phyloP scores from a whole-genome alignment of 2,797 vertebrate species.

The Enteromius radiatus region DNA sequence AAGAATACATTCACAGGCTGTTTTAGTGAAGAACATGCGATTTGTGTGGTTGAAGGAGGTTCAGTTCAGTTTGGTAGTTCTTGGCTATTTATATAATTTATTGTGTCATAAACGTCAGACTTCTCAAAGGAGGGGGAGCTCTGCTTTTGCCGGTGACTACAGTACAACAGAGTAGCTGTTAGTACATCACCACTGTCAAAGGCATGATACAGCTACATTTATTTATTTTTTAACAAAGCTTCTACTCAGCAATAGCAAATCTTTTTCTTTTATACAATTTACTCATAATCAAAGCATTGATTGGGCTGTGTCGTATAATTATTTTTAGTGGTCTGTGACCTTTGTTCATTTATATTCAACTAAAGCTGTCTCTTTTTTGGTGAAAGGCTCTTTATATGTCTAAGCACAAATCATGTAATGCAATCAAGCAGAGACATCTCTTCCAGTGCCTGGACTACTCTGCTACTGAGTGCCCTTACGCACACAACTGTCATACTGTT shows the following conservation, averaged over 20 bases:
- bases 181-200: neutral
- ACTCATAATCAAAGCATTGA: conserved; percentile 38
- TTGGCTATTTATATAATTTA: conserved; percentile 15
- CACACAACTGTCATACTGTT: neutral
- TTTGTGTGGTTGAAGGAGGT: neutral
- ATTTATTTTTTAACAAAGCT: neutral
- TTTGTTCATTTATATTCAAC: conserved; percentile 32
- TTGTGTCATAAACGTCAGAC: neutral
- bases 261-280: neutral
- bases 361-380: conserved; percentile 1
- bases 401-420: neutral
- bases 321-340: conserved; percentile 30
- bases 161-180: neutral
- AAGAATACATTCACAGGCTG: neutral
- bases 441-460: conserved; percentile 10
- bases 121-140: neutral
- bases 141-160: neutral
- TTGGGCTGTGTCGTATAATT: neutral
- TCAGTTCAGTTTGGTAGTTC: conserved; percentile 22
- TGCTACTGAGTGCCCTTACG: neutral
- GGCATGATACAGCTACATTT: neutral
- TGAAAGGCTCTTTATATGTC: conserved; percentile 28
- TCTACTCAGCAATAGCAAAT: neutral
- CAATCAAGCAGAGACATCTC: conserved; percentile 37
- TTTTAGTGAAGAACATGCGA: neutral